A percentile compares a stretch with the other conserved stretches of the same genome.
Conservation (phyloP, 2,113 vertebrate genomes). For the Myiozetetes cayanensis region DNA sequence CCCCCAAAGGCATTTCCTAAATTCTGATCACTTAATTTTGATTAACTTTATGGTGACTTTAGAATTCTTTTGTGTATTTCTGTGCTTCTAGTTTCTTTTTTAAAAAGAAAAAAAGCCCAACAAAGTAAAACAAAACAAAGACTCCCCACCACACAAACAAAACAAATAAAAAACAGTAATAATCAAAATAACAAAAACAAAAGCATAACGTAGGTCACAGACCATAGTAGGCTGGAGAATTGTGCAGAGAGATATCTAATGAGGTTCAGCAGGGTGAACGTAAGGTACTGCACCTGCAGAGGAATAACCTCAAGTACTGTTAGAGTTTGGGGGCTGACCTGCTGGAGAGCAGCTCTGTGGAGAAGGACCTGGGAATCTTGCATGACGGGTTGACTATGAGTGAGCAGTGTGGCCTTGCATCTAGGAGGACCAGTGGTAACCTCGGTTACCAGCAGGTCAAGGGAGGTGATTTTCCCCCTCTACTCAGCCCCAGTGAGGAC, state of each 20-base stretch:
- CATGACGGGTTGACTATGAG: neutral
- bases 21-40: neutral
- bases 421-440: neutral
- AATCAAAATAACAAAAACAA: neutral
- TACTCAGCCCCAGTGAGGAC: neutral
- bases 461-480: neutral
- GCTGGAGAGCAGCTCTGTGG: neutral
- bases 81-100: neutral
- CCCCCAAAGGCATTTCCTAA: neutral
- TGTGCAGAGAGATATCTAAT: neutral
- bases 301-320: neutral
- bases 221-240: neutral
- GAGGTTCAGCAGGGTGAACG: neutral
- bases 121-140: neutral
- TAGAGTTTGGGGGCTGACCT: too few relatives aligned
- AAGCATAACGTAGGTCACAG: neutral
- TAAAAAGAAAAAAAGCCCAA: neutral
- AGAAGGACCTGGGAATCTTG: neutral
- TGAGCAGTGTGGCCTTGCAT: neutral
- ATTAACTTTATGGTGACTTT: neutral
- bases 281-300: neutral
- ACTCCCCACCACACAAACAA: neutral
- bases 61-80: neutral
- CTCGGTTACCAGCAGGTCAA: neutral
- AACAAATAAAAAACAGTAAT: accelerated